Conservation (phyloP, 2,113 vertebrate species). For the Sinocyclocheilus maitianheensis region DNA sequence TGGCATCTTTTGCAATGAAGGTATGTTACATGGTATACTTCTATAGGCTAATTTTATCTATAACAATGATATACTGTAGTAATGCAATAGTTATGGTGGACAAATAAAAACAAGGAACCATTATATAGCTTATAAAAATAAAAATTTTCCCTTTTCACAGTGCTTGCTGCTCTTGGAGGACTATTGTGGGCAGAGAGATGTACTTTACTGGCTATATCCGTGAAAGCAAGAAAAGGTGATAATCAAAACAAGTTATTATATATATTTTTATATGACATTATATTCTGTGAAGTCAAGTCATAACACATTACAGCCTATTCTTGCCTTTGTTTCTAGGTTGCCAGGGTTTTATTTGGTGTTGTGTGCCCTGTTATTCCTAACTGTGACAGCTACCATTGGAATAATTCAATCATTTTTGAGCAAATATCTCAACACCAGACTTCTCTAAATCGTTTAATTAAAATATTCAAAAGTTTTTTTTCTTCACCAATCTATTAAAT, state of each 20-base stretch:
- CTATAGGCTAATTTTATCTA: neutral
- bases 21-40: slow-evolving; percentile 51
- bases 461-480: too few species aligned
- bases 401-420: too few species aligned
- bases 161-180: slow-evolving; percentile 36
- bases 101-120: neutral
- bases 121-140: neutral
- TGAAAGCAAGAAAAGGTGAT: slow-evolving; percentile 19
- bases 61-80: slow-evolving; percentile 25
- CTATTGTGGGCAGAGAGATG: slow-evolving; percentile 26
- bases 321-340: too few species aligned
- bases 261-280: too few species aligned
- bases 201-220: slow-evolving; percentile 32
- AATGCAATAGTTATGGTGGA: neutral
- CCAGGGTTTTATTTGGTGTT: too few species aligned
- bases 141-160: neutral
- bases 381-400: too few species aligned
- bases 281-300: too few species aligned
- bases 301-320: too few species aligned
- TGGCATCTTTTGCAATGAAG: slow-evolving; percentile 76
- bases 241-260: neutral
- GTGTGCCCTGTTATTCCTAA: too few species aligned
- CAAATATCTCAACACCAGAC: too few species aligned
- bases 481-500: too few species aligned
- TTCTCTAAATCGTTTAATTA: too few species aligned